Base-by-base conservation (phyloP, 2,888 invertebrate genomes). In the Emmelina monodactyla region DNA sequence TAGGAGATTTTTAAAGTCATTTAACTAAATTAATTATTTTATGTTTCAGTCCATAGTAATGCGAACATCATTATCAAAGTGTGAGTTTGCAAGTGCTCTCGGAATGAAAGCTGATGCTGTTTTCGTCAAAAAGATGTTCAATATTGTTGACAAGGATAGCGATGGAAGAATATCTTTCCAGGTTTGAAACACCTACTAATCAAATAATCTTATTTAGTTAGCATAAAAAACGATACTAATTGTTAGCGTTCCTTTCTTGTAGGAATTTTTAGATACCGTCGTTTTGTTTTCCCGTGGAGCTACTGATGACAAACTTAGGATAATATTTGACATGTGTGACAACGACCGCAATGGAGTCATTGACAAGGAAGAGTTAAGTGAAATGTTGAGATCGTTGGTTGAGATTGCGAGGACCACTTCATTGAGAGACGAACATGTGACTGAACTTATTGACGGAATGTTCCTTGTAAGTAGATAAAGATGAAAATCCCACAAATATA, bases 251-350 rank as follows among this genome's bases (percentile, higher is more conserved):
- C 3, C 37, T 11, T 11, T 29, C 38, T 64, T 66, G 2, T 57
- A 88, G 85, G 97, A 97, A 69, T 97, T 97, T 65, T 73, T 97
- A 33, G 94, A 96, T 56, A 96, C 96, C 0, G 95, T 96, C 1
- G 90, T 95, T 0, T 67, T 95, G 2, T 96, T 96, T 61, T 94
- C 95, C 0, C 86, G 92, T 0, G 96, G 95, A 4, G 92, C 92
- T 50, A 94, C 94, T 1, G 95, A 95, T 51, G 94, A 95, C 56
- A 96, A 96, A 55, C 75, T 97, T 22, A 83, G 95, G 3, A 95
- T 97, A 19, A 94, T 97, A 45, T 97, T 97, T 58, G 94, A 97
- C 63, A 97, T 97, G 97, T 97, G 97, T 54, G 97, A 97, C 59
- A 92, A 94, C 50, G 94, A 97, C 58, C 86, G 93, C 11, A 94